Evolutionary conservation across 2,888 invertebrate species (phyloP).

Genomic region (Cerastoderma edule): DNA sequence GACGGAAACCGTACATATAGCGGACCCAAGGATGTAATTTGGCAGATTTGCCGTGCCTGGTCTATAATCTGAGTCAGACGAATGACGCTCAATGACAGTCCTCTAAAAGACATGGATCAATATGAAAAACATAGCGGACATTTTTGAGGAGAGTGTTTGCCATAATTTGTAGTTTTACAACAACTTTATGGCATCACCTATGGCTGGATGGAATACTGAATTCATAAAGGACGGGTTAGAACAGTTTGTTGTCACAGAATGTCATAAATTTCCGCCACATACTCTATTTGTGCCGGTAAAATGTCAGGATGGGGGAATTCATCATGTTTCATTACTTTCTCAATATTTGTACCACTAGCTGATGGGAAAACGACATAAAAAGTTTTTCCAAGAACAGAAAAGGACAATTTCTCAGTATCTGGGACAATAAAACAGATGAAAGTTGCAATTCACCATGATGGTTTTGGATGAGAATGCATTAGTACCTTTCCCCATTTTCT

Average conservation of each 20-base stretch:
- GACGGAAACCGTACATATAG: constrained; percentile 63
- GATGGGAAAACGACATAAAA: constrained; percentile 46
- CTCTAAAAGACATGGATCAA: constrained; percentile 61
- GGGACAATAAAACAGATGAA: constrained; percentile 29
- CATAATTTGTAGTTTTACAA: constrained; percentile 64
- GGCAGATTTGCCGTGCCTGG: constrained; percentile 57
- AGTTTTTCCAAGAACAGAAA: constrained; percentile 29
- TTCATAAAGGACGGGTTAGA: constrained; percentile 62
- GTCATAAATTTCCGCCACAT: constrained; percentile 61
- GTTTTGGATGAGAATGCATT: constrained; percentile 20
- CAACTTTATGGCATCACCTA: constrained; percentile 62
- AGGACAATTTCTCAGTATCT: constrained; percentile 35
- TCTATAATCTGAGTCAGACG: constrained; percentile 63
- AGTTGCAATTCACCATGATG: constrained; percentile 27
- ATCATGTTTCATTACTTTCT: constrained; percentile 60
- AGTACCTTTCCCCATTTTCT: constrained; percentile 5
- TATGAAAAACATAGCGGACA: constrained; percentile 63
- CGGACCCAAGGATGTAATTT: constrained; percentile 60
- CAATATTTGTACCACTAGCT: constrained; percentile 35
- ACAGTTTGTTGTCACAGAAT: constrained; percentile 61
- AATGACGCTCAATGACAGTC: constrained; percentile 63
- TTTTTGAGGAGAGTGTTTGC: constrained; percentile 59
- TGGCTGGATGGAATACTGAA: constrained; percentile 60
- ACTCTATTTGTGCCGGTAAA: constrained; percentile 61
- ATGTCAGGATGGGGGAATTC: constrained; percentile 55